These are phyloP conservation scores for Callocephalon fimbriatum DNA, from an alignment of 2,113 vertebrate species.

Conservation along the genomic window DNA sequence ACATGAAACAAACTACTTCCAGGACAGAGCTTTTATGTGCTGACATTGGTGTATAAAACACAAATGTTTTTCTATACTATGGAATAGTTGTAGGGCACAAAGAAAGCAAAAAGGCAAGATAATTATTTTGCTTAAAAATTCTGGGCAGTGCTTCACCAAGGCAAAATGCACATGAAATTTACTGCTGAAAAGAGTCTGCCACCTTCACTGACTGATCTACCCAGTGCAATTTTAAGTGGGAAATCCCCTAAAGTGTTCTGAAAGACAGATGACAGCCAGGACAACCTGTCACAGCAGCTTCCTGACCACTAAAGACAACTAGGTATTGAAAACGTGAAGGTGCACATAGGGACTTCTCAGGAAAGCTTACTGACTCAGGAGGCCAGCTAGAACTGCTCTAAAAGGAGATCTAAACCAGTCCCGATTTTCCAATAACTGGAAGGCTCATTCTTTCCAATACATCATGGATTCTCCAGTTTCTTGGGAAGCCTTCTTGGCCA, in stretches of 20 bases:
- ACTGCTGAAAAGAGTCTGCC: background rate
- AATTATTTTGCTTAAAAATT: background rate
- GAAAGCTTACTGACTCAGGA: background rate
- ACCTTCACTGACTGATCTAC: background rate
- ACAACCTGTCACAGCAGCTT: constrained; percentile 10
- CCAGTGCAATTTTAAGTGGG: background rate
- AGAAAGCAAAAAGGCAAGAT: background rate
- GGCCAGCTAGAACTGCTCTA: background rate
- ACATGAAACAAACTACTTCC: constrained; percentile 18
- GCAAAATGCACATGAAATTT: background rate
- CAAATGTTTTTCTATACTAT: background rate
- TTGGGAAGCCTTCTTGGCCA: background rate
- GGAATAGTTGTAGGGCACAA: background rate
- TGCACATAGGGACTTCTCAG: background rate
- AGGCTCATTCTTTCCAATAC: background rate
- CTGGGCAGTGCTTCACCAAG: background rate
- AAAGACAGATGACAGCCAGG: background rate
- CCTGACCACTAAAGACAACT: background rate
- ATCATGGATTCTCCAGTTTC: background rate
- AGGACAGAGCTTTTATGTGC: background rate
- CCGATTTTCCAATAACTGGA: background rate
- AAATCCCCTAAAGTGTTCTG: constrained; percentile 19
- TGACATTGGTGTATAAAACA: background rate
- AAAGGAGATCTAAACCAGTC: background rate
- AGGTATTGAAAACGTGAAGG: background rate